Percentiles rank a stretch among this genome's conserved stretches.
Evolutionary conservation across 2,113 vertebrate species (phyloP).

Genomic region (Spizaetus ornatus): DNA sequence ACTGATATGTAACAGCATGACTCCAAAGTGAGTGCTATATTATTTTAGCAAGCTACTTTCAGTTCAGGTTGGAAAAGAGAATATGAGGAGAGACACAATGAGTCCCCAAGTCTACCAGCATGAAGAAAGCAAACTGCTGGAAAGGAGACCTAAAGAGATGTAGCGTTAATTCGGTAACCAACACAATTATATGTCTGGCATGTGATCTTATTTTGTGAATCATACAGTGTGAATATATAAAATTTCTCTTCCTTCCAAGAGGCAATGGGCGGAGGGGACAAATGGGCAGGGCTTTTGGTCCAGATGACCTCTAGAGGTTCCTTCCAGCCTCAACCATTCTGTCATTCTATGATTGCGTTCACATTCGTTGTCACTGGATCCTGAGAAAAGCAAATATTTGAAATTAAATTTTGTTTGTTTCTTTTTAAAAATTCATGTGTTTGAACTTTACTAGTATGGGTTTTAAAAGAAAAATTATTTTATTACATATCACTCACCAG

Average conservation of each 20-base stretch:
- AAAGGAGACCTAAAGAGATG: not conserved
- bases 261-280: not conserved
- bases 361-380: not conserved
- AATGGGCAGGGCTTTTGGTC: not conserved
- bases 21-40: not conserved
- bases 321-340: not conserved
- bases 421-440: not conserved
- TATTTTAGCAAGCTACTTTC: not conserved
- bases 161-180: rapidly evolving
- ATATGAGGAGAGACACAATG: not conserved
- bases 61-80: not conserved
- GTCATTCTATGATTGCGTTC: not conserved
- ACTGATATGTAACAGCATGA: not conserved
- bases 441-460: not conserved
- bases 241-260: not conserved
- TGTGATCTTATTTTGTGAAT: not conserved
- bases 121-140: not conserved
- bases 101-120: not conserved
- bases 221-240: not conserved
- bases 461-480: not conserved
- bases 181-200: rapidly evolving
- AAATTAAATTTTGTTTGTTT: not conserved
- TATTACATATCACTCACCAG: not conserved
- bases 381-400: not conserved
- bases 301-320: rapidly evolving